Percentiles rank a stretch among this genome's conserved stretches.
Evolutionary conservation across 2,888 invertebrate species (phyloP).

Genomic region (Mactromeris polynyma): DNA sequence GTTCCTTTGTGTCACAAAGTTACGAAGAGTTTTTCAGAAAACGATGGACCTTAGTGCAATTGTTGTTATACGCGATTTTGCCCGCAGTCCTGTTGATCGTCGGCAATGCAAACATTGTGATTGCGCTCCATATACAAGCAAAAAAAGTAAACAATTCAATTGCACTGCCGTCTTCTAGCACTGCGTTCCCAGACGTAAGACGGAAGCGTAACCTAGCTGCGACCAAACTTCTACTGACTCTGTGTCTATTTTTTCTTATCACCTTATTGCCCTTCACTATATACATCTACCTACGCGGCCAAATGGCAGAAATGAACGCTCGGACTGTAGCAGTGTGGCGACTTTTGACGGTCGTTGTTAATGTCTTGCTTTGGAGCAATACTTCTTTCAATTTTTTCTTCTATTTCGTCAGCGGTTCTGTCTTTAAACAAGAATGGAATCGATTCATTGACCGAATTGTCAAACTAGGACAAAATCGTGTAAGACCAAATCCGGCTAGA

Average conservation of each 20-base stretch:
- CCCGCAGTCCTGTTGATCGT: neutral
- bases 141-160: neutral
- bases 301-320: neutral
- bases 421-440: conserved; percentile 46
- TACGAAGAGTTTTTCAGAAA: neutral
- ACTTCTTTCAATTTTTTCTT: conserved; percentile 45
- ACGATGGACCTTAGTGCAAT: neutral
- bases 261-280: conserved; percentile 16
- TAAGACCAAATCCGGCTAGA: too few species aligned
- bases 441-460: neutral
- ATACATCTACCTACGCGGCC: neutral
- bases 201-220: neutral
- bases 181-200: neutral
- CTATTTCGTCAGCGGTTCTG: conserved; percentile 38
- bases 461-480: too few species aligned
- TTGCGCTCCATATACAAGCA: neutral
- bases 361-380: conserved; percentile 26
- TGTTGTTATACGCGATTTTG: neutral
- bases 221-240: neutral
- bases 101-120: neutral
- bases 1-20: neutral
- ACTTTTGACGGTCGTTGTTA: conserved; percentile 25
- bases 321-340: conserved; percentile 23
- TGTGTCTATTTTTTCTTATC: conserved; percentile 11
- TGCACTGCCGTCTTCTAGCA: neutral